Evolutionary conservation across 2,113 vertebrate species (phyloP).

Genomic region (Pagrus major): DNA sequence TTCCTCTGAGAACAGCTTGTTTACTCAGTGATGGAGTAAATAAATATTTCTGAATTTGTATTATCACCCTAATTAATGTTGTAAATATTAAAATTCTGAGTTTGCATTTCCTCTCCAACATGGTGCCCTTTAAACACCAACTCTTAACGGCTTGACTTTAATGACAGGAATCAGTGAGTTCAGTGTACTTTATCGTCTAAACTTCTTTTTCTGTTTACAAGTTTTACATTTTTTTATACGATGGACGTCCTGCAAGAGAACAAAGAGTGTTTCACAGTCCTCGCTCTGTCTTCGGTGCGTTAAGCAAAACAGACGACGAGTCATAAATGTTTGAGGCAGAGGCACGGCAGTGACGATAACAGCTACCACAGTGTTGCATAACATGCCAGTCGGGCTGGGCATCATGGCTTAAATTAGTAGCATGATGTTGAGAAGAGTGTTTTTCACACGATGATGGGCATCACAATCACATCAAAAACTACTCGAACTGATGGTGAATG

Average conservation of each 20-base stretch:
- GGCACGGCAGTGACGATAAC: not conserved
- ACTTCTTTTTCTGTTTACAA: not conserved
- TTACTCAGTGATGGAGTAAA: too few species aligned
- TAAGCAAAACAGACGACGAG: slow-evolving; percentile 4
- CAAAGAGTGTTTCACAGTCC: not conserved
- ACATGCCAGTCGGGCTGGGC: not conserved
- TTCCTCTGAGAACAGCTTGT: too few species aligned
- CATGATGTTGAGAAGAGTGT: not conserved
- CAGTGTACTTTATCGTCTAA: too few species aligned
- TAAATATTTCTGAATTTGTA: too few species aligned
- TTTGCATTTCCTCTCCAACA: too few species aligned
- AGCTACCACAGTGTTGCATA: not conserved
- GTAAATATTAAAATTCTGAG: too few species aligned
- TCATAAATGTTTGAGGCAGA: not conserved
- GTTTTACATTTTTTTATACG: not conserved
- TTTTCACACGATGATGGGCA: too few species aligned
- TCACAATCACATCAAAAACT: too few species aligned
- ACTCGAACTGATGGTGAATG: not conserved
- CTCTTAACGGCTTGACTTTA: too few species aligned
- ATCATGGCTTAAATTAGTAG: not conserved
- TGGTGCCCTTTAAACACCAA: too few species aligned
- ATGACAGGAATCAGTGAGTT: too few species aligned
- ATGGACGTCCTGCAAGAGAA: not conserved
- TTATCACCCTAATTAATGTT: too few species aligned
- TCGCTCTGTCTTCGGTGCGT: fast-evolving